Percentiles rank a stretch among this genome's conserved stretches.
Evolutionary conservation across 2,888 invertebrate genomes (phyloP).

Genomic region (Tipula vernalis): DNA sequence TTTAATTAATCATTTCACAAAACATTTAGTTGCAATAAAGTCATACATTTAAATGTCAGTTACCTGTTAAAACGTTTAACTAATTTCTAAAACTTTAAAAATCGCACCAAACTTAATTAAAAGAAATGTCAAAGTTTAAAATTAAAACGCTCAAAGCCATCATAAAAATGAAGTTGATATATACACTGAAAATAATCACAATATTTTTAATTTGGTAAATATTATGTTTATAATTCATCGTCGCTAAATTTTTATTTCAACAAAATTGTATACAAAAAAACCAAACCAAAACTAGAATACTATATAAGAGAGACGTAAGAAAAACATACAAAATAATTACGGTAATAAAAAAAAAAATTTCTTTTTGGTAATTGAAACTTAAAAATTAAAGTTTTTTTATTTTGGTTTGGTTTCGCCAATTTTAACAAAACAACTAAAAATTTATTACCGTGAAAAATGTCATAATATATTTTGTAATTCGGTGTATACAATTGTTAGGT

Average conservation of each 20-base stretch:
- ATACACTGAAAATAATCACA: neutral
- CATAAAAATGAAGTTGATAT: neutral
- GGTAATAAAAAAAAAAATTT: neutral
- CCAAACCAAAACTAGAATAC: no score
- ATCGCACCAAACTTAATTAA: neutral
- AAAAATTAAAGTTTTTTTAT: neutral
- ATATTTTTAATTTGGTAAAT: neutral
- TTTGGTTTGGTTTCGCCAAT: neutral
- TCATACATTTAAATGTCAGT: no score
- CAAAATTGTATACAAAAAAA: neutral
- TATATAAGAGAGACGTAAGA: neutral
- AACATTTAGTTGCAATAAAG: no score
- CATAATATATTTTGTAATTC: neutral
- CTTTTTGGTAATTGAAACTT: neutral
- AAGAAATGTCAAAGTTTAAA: neutral
- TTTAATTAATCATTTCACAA: no score
- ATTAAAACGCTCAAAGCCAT: neutral
- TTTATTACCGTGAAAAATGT: neutral
- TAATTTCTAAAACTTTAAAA: neutral
- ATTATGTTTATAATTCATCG: neutral
- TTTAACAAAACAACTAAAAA: neutral
- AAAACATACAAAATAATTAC: neutral
- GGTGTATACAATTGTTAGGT: neutral
- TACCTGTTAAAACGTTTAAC: no score
- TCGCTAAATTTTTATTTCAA: neutral